phyloP scores from a whole-genome alignment of 2,113 vertebrate species.

The Solenodon paradoxus region DNA sequence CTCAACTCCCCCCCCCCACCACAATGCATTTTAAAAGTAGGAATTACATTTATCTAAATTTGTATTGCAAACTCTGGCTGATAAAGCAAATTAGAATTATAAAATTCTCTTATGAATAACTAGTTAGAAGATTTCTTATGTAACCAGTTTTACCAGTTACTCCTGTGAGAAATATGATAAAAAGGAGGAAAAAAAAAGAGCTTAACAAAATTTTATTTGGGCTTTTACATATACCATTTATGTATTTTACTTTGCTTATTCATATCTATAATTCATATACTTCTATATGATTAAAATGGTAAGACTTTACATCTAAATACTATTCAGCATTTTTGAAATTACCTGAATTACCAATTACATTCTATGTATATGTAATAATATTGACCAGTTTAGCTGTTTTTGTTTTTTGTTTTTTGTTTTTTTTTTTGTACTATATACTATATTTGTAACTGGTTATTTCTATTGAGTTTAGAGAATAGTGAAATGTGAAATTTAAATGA shows the following conservation, averaged over 20 bases:
- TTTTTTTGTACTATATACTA: not conserved
- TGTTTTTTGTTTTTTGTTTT: too few species aligned
- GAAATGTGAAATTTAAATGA: not conserved
- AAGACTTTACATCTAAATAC: not conserved
- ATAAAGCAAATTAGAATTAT: not conserved
- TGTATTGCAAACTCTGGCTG: not conserved
- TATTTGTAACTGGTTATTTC: not conserved
- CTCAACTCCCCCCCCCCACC: not conserved
- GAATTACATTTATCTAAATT: not conserved
- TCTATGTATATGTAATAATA: not conserved
- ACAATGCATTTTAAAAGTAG: not conserved
- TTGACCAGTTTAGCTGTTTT: not conserved
- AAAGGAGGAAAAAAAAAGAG: not conserved
- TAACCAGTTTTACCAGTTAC: not conserved
- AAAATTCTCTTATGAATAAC: not conserved
- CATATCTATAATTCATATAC: not conserved
- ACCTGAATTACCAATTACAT: not conserved
- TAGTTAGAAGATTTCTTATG: not conserved
- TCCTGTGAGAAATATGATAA: not conserved
- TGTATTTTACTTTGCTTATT: not conserved
- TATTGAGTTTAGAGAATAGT: not conserved
- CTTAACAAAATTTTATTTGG: not conserved
- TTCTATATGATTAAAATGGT: not conserved
- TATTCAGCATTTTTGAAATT: not conserved
- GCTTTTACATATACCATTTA: not conserved